These are phyloP conservation scores for Steatocranus sp. DNA, from an alignment of 2,797 vertebrate genomes.

Conservation along the genomic window DNA sequence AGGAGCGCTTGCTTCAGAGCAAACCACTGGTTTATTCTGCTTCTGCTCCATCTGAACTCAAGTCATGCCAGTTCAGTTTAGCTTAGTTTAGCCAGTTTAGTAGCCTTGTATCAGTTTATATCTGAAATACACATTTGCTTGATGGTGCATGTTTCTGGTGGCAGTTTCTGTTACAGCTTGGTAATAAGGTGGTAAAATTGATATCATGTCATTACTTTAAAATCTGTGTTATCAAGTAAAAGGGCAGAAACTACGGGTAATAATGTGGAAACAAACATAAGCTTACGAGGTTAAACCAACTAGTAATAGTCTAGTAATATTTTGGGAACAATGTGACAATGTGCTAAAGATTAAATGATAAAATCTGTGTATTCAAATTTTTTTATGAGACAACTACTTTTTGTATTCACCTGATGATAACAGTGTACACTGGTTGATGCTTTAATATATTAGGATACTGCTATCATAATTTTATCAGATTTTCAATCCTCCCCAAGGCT, in stretches of 20 bases:
- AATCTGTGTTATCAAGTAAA: neutral
- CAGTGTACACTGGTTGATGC: neutral
- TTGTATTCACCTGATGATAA: neutral
- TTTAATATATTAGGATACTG: neutral
- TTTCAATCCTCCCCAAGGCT: neutral
- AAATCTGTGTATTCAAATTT: neutral
- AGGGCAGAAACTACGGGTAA: neutral
- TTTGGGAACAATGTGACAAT: neutral
- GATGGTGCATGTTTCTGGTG: neutral
- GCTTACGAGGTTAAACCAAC: neutral
- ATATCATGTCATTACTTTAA: neutral
- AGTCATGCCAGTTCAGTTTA: neutral
- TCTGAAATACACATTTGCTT: neutral
- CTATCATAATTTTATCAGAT: neutral
- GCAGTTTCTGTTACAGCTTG: accelerated
- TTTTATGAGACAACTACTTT: neutral
- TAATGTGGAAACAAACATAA: neutral
- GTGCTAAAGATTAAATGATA: neutral
- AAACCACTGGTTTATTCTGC: neutral
- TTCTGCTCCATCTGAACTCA: neutral
- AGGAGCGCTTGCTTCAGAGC: neutral
- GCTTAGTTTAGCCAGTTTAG: neutral
- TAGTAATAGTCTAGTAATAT: neutral
- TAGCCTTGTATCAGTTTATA: neutral
- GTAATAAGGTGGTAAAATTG: neutral